Evolutionary conservation across 2,113 vertebrate genomes (phyloP), one percentile per base, ranked within the genome.

Genomic region (Fregata magnificens): DNA sequence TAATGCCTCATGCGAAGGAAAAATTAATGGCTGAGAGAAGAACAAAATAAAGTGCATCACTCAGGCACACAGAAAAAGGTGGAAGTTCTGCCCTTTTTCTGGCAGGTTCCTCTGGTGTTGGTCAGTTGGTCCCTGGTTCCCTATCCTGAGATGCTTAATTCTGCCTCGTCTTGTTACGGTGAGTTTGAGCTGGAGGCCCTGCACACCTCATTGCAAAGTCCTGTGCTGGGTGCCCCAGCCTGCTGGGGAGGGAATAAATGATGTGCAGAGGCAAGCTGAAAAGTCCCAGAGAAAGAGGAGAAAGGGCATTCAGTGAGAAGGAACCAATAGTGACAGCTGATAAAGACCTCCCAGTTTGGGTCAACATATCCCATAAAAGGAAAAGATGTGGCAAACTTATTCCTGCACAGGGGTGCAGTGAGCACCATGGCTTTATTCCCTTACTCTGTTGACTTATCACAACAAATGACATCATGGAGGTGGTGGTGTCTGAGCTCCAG

Each of bases 131-230:
- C 76, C 17, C 34, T 3, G 1, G 20, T 50, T 86, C 47, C 28
- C 45, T 49, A 10, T 13, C 12, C 25, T 61, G 29, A 40, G 40
- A 31, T 40, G 40, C 9, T 66, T 59, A 38, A 77, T 55, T 49
- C 6, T 24, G 13, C 16, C 15, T 45, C 4, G 0, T n/a, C 40
- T 61, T 38, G 7, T 31, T n/a, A n/a, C 2, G 2, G 24, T 24
- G 47, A 21, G 16, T 50, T 79, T 83, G 72, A 62, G 53, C 19
- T 44, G 38, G 26, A 90, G 16, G 26, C 9, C 25, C 20, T 21
- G 38, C 11, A 2, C 2, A 24, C 22, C n/a, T 8, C 7, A 5
- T 40, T 40, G 18, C 1, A 0, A 78, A 78, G 16, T 13, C 28
- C 21, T 12, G 18, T 42, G 10, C 18, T 42, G n/a, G 18, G 25